These are phyloP conservation scores for Monochamus saltuarius DNA, from an alignment of 1,140 invertebrate genomes.

Conservation along the genomic window DNA sequence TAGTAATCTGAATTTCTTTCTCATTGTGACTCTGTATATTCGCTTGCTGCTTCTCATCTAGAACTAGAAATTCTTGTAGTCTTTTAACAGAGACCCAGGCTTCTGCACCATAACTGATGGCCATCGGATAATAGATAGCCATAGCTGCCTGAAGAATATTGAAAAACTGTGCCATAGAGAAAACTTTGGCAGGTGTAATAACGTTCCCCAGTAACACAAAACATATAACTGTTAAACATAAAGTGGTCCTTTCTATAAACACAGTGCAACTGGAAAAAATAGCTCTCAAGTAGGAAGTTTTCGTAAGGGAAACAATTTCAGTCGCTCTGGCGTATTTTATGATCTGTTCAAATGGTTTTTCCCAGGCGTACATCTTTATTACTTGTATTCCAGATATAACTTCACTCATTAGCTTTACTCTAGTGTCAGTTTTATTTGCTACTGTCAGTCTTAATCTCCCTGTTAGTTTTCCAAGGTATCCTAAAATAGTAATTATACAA, in stretches of 20 bases:
- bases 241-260: slow-evolving; percentile 69
- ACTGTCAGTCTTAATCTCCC: slow-evolving; percentile 58
- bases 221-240: slow-evolving; percentile 72
- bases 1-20: slow-evolving; percentile 53
- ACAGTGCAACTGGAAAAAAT: slow-evolving; percentile 70
- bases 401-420: slow-evolving; percentile 81
- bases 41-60: slow-evolving; percentile 59
- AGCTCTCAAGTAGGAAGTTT: slow-evolving; percentile 69
- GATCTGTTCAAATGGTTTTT: slow-evolving; percentile 65
- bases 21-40: slow-evolving; percentile 35
- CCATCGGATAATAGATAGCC: slow-evolving; percentile 72
- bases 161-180: slow-evolving; percentile 71
- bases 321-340: slow-evolving; percentile 57
- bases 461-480: slow-evolving; percentile 57
- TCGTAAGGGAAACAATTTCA: slow-evolving; percentile 69
- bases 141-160: slow-evolving; percentile 64
- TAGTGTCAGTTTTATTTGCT: slow-evolving; percentile 66
- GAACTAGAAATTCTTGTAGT: slow-evolving; percentile 62
- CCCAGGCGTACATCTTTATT: slow-evolving; percentile 83
- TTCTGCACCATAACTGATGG: slow-evolving; percentile 67
- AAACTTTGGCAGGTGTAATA: slow-evolving; percentile 69
- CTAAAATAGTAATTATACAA: slow-evolving; percentile 43
- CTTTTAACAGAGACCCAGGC: slow-evolving; percentile 67
- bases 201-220: slow-evolving; percentile 66
- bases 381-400: slow-evolving; percentile 71